Evolutionary conservation across 1,140 invertebrate genomes (phyloP).

Genomic region (Platorchestia sp.): DNA sequence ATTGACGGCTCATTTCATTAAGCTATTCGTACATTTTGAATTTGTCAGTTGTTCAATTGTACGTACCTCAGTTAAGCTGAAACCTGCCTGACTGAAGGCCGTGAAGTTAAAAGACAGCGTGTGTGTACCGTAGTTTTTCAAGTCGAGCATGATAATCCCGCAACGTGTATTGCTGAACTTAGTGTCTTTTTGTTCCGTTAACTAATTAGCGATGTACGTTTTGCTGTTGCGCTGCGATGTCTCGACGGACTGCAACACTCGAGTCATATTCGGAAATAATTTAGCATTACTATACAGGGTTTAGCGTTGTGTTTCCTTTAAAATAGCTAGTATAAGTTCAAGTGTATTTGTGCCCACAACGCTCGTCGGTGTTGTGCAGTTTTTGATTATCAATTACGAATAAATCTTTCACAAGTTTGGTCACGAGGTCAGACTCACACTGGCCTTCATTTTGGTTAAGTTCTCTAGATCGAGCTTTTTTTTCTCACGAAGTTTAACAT

Average conservation of each 20-base stretch:
- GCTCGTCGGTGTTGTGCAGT: too few relatives aligned
- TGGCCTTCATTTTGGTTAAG: too few relatives aligned
- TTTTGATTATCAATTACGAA: not conserved
- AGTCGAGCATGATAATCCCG: not conserved
- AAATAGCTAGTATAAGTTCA: not conserved
- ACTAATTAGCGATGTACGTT: not conserved
- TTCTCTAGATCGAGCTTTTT: too few relatives aligned
- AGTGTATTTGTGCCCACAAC: not conserved
- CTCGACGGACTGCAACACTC: not conserved
- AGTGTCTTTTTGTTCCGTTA: not conserved
- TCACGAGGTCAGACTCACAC: too few relatives aligned
- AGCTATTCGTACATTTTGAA: not conserved
- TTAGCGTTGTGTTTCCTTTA: not conserved
- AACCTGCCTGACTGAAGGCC: not conserved
- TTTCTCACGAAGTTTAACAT: too few relatives aligned
- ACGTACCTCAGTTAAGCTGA: not conserved
- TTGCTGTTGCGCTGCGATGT: not conserved
- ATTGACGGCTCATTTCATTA: not conserved
- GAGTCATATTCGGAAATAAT: not conserved
- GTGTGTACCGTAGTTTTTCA: not conserved
- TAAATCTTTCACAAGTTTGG: not conserved
- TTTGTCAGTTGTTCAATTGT: not conserved
- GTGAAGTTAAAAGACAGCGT: not conserved
- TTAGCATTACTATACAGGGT: not conserved
- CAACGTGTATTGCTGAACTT: not conserved